phyloP scores from a whole-genome alignment of 1,140 invertebrate species.

The Onthophagus taurus region DNA sequence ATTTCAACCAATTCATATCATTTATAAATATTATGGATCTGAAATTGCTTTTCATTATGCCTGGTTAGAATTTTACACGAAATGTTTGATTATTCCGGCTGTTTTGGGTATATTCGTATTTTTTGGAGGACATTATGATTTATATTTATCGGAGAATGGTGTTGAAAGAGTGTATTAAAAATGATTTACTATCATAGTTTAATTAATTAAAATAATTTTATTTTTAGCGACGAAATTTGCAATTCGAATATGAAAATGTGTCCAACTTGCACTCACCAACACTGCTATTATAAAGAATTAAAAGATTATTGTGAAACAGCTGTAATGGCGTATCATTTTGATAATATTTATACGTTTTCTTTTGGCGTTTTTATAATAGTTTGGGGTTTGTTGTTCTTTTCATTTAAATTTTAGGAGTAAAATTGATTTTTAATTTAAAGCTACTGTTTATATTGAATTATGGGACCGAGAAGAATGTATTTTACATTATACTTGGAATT shows the following conservation, averaged over 20 bases:
- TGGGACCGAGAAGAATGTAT: too few relatives aligned
- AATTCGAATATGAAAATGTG: constrained; percentile 21
- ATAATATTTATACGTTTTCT: constrained; percentile 84
- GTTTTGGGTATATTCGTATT: constrained; percentile 38
- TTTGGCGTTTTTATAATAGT: constrained; percentile 95
- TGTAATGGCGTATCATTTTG: constrained; percentile 81
- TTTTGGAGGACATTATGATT: constrained; percentile 9
- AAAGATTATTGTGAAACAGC: constrained; percentile 46
- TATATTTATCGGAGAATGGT: not conserved
- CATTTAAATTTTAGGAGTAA: too few relatives aligned
- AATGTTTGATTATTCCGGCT: constrained; percentile 45
- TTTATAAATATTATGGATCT: constrained; percentile 36
- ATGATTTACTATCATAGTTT: too few relatives aligned
- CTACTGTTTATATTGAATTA: constrained; percentile 79
- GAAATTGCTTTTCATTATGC: constrained; percentile 37
- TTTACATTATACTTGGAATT: too few relatives aligned
- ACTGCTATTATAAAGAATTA: not conserved
- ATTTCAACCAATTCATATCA: constrained; percentile 31
- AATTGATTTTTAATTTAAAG: too few relatives aligned
- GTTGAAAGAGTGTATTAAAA: too few relatives aligned
- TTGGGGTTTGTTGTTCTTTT: constrained; percentile 78
- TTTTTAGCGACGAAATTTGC: constrained; percentile 22
- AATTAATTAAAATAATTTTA: too few relatives aligned
- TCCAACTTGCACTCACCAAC: constrained; percentile 4
- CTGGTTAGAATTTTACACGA: constrained; percentile 47